Evolutionary conservation across 1,140 invertebrate genomes (phyloP).

Genomic region (Holcopasites calliopsidis): DNA sequence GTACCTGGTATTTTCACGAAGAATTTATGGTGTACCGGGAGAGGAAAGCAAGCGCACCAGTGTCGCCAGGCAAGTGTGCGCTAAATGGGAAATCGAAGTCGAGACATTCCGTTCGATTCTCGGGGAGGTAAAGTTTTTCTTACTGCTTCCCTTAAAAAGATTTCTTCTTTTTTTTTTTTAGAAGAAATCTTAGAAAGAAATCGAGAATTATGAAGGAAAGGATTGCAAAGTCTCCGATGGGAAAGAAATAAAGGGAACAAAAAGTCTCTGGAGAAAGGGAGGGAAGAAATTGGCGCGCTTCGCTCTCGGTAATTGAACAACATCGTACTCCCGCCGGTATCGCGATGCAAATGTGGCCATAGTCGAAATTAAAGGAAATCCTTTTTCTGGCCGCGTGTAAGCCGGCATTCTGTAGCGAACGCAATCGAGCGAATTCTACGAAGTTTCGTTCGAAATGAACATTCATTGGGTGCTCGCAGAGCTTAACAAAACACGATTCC

Average conservation of each 20-base stretch:
- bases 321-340: background rate
- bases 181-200: too few relatives aligned
- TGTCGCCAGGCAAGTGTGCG: too few relatives aligned
- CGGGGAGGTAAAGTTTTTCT: too few relatives aligned
- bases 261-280: background rate
- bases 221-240: background rate
- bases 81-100: too few relatives aligned
- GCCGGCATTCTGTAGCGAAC: background rate
- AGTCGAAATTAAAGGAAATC: slow-evolving; percentile 40
- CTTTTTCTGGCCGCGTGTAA: slow-evolving; percentile 4
- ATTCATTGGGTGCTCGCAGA: slow-evolving; percentile 2
- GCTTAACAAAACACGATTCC: background rate
- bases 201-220: background rate
- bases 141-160: too few relatives aligned
- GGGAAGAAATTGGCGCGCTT: background rate
- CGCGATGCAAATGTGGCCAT: slow-evolving; percentile 33
- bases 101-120: too few relatives aligned
- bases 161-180: too few relatives aligned
- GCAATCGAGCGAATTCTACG: slow-evolving; percentile 4
- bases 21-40: too few relatives aligned
- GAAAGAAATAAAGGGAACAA: background rate
- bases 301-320: slow-evolving; percentile 24
- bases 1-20: too few relatives aligned
- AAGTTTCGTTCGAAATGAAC: slow-evolving; percentile 14
- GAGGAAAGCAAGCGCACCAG: too few relatives aligned